phyloP scores from a whole-genome alignment of 2,113 vertebrate species.

The Microcebus tavaratra region DNA sequence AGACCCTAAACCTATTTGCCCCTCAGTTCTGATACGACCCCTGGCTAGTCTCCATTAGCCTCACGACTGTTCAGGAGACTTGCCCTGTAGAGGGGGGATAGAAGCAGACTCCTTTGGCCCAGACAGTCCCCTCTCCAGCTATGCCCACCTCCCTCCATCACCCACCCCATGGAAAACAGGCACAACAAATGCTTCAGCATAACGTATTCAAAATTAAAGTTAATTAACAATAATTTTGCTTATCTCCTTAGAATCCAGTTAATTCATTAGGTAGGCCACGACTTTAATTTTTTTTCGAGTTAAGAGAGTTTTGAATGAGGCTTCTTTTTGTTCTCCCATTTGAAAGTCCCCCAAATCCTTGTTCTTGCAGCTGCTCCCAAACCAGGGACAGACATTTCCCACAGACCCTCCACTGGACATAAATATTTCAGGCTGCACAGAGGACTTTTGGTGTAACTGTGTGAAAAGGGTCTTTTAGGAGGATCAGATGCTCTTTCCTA shows the following conservation, averaged over 20 bases:
- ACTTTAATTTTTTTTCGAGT: not conserved
- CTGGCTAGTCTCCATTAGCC: rapidly evolving
- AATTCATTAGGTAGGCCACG: not conserved
- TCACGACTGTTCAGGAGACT: rapidly evolving
- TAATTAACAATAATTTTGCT: not conserved
- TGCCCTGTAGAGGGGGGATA: not conserved
- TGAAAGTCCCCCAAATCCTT: not conserved
- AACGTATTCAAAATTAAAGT: not conserved
- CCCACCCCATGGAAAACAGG: too few relatives aligned
- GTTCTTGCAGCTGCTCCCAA: rapidly evolving
- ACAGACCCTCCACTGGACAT: not conserved
- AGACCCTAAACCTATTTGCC: not conserved
- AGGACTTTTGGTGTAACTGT: not conserved
- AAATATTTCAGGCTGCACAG: not conserved
- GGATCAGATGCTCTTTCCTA: not conserved
- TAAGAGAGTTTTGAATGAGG: not conserved
- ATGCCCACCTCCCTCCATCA: rapidly evolving
- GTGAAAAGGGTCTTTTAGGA: not conserved
- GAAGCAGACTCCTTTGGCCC: rapidly evolving
- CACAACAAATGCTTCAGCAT: rapidly evolving
- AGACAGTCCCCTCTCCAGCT: too few relatives aligned
- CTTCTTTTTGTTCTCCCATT: not conserved
- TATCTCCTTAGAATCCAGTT: not conserved
- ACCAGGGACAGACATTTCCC: not conserved
- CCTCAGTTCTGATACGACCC: not conserved